These are phyloP conservation scores for Iselma pallidipennis DNA, from an alignment of 2,888 invertebrate genomes.

Conservation along the genomic window DNA sequence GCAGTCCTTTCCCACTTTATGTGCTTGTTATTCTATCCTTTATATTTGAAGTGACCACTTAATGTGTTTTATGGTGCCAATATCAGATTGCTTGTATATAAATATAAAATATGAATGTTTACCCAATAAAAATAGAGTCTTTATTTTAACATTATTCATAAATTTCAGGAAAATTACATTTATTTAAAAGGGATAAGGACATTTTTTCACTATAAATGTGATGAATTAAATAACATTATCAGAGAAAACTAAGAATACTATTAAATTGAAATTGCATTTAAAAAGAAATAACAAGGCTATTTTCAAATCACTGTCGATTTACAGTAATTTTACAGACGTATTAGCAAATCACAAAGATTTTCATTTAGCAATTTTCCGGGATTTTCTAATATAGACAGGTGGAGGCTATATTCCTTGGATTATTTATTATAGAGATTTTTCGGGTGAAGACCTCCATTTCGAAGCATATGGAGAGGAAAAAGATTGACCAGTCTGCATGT, in stretches of 20 bases:
- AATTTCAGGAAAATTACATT: slow-evolving; percentile 9
- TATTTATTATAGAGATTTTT: not conserved
- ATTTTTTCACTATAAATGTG: too few species aligned
- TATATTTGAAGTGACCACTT: slow-evolving; percentile 54
- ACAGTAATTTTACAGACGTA: too few species aligned
- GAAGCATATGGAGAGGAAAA: slow-evolving; percentile 29
- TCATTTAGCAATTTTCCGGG: too few species aligned
- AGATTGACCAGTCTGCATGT: slow-evolving; percentile 34
- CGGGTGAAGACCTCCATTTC: slow-evolving; percentile 6
- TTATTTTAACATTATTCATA: slow-evolving; percentile 21
- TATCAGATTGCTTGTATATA: slow-evolving; percentile 50
- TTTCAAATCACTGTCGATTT: too few species aligned
- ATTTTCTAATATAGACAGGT: too few species aligned
- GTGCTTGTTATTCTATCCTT: slow-evolving; percentile 54
- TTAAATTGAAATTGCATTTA: too few species aligned
- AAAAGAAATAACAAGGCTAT: too few species aligned
- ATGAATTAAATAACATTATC: too few species aligned
- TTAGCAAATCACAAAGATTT: too few species aligned
- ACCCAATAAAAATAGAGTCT: slow-evolving; percentile 17
- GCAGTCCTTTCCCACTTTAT: slow-evolving; percentile 47
- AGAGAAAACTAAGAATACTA: too few species aligned
- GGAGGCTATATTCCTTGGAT: too few species aligned
- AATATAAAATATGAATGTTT: slow-evolving; percentile 46
- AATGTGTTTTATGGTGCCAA: slow-evolving; percentile 51
- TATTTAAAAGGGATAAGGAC: slow-evolving; percentile 9